Conservation (phyloP, 2,888 invertebrate genomes). For the Volucella inanis region DNA sequence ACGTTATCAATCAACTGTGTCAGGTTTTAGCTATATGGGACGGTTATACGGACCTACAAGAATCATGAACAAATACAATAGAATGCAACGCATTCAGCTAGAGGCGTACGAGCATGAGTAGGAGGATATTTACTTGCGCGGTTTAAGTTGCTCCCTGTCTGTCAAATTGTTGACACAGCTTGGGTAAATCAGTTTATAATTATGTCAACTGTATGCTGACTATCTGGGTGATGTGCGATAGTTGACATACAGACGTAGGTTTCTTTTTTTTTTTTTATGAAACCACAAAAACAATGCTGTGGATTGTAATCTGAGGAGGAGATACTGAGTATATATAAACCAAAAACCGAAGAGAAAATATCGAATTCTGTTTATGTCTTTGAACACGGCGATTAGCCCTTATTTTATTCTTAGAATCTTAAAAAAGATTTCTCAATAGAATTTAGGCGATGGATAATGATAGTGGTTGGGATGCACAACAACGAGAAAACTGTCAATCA, state of each 20-base stretch:
- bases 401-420: constrained; percentile 23
- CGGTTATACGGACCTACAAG: not conserved
- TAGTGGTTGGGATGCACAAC: constrained; percentile 39
- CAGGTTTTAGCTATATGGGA: constrained; percentile 21
- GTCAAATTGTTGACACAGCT: constrained; percentile 64
- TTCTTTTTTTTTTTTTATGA: constrained; percentile 10
- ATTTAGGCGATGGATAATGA: constrained; percentile 35
- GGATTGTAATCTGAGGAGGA: constrained; percentile 61
- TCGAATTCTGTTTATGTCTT: constrained; percentile 48
- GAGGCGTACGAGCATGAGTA: not conserved
- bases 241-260: constrained; percentile 1
- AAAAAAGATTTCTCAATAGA: constrained; percentile 45
- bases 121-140: constrained; percentile 22
- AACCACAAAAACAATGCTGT: not conserved
- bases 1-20: constrained; percentile 60
- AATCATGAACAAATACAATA: constrained; percentile 66
- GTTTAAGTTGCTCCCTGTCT: not conserved
- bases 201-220: constrained; percentile 54
- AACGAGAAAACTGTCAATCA: constrained; percentile 68
- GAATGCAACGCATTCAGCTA: constrained; percentile 56
- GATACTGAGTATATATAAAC: constrained; percentile 24
- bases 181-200: constrained; percentile 64
- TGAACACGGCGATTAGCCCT: constrained; percentile 47
- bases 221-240: constrained; percentile 38
- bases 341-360: constrained; percentile 32